Conservation (phyloP, 2,113 vertebrate genomes). For the Microtus richardsoni region DNA sequence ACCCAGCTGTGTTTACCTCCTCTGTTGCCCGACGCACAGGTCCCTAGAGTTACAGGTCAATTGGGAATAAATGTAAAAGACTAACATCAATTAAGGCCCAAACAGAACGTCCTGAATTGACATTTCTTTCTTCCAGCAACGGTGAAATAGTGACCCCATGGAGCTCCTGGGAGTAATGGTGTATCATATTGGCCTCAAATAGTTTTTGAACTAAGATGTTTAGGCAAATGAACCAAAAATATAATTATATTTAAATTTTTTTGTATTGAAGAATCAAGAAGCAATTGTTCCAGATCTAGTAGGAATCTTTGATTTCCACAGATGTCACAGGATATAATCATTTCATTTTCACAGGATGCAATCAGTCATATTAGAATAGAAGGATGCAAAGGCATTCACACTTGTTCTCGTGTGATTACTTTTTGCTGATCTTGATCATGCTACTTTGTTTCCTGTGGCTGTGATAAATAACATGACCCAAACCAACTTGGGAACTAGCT, state of each 20-base stretch:
- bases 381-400: neutral
- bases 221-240: neutral
- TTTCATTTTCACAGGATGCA: neutral
- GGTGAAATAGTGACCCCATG: neutral
- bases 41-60: neutral
- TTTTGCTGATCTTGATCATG: neutral
- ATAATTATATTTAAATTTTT: neutral
- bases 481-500: neutral
- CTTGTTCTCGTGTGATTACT: neutral
- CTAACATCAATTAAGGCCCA: neutral
- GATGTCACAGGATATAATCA: neutral
- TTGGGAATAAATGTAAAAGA: neutral
- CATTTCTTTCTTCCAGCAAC: neutral
- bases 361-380: no score
- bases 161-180: no score
- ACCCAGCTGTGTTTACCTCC: conserved; percentile 6
- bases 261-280: neutral
- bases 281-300: neutral
- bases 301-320: neutral
- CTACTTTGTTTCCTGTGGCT: neutral
- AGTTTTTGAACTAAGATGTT: neutral
- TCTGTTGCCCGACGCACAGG: neutral
- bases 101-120: neutral
- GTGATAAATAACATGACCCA: neutral
- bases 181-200: neutral